phyloP scores from a whole-genome alignment of 2,797 vertebrate species.

The Tarsius wallacei region DNA sequence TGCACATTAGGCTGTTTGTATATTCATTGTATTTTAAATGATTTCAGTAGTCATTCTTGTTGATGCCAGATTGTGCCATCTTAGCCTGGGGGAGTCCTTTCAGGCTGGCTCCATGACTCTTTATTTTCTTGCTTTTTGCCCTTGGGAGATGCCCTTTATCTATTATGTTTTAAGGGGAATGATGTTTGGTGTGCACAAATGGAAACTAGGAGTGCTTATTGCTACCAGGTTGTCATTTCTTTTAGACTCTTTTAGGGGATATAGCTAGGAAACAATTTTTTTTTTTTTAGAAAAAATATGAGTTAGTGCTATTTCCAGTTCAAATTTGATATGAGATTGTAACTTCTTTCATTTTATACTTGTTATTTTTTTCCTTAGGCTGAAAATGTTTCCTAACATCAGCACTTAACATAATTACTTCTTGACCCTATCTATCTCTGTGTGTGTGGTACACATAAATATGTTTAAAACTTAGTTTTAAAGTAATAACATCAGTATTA shows the following conservation, averaged over 20 bases:
- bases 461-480: not conserved
- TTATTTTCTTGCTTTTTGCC: constrained; percentile 55
- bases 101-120: not conserved
- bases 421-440: not conserved
- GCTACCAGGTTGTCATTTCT: constrained; percentile 8
- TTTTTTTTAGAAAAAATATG: not conserved
- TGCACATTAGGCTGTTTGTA: constrained; percentile 13
- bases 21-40: not conserved
- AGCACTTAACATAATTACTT: not conserved
- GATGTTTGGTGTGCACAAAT: not conserved
- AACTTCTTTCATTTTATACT: constrained; percentile 23
- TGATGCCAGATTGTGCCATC: not conserved
- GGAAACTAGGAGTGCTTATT: constrained; percentile 15
- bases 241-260: not conserved
- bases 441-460: not conserved
- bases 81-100: not conserved
- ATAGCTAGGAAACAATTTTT: not conserved
- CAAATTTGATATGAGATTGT: constrained; percentile 33
- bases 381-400: not conserved
- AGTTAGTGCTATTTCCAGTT: constrained; percentile 25
- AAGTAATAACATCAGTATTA: not conserved
- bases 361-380: constrained; percentile 16
- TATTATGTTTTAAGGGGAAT: not conserved
- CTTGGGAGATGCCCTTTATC: not conserved
- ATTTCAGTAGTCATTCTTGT: not conserved